Evolutionary conservation across 2,888 invertebrate genomes (phyloP).

Genomic region (Pycnomerus fuliginosus): DNA sequence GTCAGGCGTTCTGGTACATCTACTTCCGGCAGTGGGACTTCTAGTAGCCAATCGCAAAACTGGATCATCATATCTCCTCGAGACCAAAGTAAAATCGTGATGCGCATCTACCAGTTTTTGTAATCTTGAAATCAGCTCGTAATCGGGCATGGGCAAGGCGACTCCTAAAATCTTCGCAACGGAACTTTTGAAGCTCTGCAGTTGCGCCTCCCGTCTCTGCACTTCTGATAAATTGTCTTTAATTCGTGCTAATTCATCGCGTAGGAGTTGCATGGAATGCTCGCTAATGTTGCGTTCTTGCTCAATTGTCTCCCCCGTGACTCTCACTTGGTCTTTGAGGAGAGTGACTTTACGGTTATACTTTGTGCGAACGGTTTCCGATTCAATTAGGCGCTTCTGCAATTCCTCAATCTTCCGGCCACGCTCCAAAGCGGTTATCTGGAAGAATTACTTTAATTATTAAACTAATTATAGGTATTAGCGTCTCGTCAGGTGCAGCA

Average conservation of each 20-base stretch:
- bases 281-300: slow-evolving; percentile 70
- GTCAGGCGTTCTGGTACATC: slow-evolving; percentile 51
- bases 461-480: no score
- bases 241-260: slow-evolving; percentile 73
- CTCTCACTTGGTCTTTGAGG: slow-evolving; percentile 71
- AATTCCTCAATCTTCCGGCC: slow-evolving; percentile 82
- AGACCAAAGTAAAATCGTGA: slow-evolving; percentile 82
- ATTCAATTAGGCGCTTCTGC: slow-evolving; percentile 76
- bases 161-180: slow-evolving; percentile 60
- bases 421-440: slow-evolving; percentile 82
- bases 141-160: slow-evolving; percentile 57
- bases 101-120: slow-evolving; percentile 85
- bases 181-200: slow-evolving; percentile 70
- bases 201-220: slow-evolving; percentile 73
- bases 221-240: slow-evolving; percentile 75
- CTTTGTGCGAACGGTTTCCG: slow-evolving; percentile 74
- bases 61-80: slow-evolving; percentile 69
- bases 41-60: slow-evolving; percentile 54
- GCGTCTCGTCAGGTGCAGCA: no score
- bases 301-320: slow-evolving; percentile 66
- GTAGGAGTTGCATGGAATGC: slow-evolving; percentile 67
- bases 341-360: slow-evolving; percentile 71
- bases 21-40: slow-evolving; percentile 59
- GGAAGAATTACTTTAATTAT: slow-evolving; percentile 27
- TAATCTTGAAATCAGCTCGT: slow-evolving; percentile 64